Evolutionary conservation across 2,888 invertebrate genomes (phyloP), one percentile per base, ranked within the genome.

Genomic region (Hypomecis atomaria): DNA sequence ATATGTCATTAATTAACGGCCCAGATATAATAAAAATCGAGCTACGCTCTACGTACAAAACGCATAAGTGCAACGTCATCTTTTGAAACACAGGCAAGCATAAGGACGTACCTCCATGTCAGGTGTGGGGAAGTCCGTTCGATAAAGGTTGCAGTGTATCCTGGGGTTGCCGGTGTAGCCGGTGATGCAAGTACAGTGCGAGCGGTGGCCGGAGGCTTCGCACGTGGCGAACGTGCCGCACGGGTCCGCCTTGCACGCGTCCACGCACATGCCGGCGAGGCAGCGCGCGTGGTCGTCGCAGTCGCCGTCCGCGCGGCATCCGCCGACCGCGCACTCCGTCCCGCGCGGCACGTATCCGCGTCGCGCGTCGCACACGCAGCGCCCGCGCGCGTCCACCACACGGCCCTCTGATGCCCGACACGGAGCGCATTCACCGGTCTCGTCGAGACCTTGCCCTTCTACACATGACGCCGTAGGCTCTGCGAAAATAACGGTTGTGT

Each of bases 71-170:
- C 10, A n/a, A 7, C 11, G 34, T 4, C 11, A 36, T 37, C 11
- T 36, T 49, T n/a, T 5, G 11, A 49, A 33, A 13, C 37, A 13
- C 0, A 48, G n/a, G 52, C 40, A 40, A 9, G 7, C 9, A 23
- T 40, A n/a, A n/a, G 13, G 23, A 37, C 36, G 8, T 49, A 92
- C 92, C 66, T 95, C 94, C 95, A 98, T 96, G 64, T 97, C 96
- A 6, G 97, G 97, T 74, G 94, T 94, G 11, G 97, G 97, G 94
- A 98, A 97, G 80, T 97, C 97, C 0, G 97, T 97, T 47, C 96
- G 94, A 74, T 94, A 94, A 76, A 89, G 87, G 72, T 95, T 95
- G 92, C 97, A 97, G 73, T 94, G 93, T 23, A 94, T 90, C 70
- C 96, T 95, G 0, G 97, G 95, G 81, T 97, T 95, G 74, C 97